These are phyloP conservation scores for Dipodomys merriami DNA, from an alignment of 2,113 vertebrate species.

Conservation along the genomic window DNA sequence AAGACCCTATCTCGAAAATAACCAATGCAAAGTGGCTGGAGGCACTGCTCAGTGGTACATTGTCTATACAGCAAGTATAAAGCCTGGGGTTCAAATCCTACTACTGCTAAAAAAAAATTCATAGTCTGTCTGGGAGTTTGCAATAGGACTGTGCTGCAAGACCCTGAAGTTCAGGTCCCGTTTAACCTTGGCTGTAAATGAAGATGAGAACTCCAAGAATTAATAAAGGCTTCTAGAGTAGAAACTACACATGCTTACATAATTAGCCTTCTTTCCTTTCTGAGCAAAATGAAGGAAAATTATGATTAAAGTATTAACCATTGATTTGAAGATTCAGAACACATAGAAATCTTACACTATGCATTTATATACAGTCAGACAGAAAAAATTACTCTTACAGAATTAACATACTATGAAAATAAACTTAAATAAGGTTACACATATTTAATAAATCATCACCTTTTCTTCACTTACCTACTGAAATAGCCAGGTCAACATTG, in stretches of 20 bases:
- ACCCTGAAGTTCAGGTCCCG: background rate
- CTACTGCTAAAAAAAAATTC: background rate
- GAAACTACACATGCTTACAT: background rate
- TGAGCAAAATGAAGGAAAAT: background rate
- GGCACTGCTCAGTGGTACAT: too few relatives aligned
- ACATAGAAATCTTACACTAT: background rate
- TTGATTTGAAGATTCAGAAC: background rate
- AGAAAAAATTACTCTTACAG: background rate
- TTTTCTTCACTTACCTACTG: slow-evolving; percentile 90
- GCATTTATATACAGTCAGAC: background rate
- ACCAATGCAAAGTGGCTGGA: too few relatives aligned
- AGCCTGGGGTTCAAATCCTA: too few relatives aligned
- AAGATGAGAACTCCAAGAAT: slow-evolving; percentile 38
- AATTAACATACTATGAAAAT: slow-evolving; percentile 19
- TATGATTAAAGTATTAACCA: background rate
- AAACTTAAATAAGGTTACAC: slow-evolving; percentile 9
- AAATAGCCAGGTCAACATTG: slow-evolving; percentile 92
- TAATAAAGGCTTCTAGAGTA: background rate
- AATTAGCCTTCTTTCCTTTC: background rate
- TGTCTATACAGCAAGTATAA: too few relatives aligned
- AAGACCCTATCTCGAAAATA: too few relatives aligned
- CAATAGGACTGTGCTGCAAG: too few relatives aligned
- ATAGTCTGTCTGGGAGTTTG: background rate
- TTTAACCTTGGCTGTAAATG: background rate
- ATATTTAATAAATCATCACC: slow-evolving; percentile 36